These are phyloP conservation scores for Bos taurus DNA, from an alignment of 2,113 vertebrate species.

Conservation along the genomic window DNA sequence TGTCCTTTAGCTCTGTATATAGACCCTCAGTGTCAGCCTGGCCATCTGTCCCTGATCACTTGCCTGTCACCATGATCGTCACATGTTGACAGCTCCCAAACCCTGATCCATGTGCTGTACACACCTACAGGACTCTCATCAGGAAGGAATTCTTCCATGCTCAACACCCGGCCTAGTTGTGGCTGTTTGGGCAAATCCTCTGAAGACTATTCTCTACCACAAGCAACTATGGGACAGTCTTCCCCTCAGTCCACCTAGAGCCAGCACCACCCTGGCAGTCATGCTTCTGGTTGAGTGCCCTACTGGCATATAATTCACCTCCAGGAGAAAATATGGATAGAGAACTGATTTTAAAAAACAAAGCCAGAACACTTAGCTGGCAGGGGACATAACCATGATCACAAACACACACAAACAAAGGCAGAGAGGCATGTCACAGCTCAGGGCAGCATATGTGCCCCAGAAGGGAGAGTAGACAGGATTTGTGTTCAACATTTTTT, in stretches of 20 bases:
- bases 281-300: neutral
- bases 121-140: neutral
- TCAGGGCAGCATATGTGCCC: neutral
- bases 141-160: neutral
- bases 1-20: neutral
- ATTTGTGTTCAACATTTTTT: slow-evolving; percentile 12
- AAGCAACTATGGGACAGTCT: neutral
- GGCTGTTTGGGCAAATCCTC: neutral
- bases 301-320: neutral
- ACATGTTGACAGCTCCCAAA: neutral
- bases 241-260: neutral
- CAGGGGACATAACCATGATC: neutral
- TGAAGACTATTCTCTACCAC: neutral
- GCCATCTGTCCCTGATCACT: neutral
- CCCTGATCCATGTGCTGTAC: neutral
- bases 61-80: neutral
- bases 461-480: neutral
- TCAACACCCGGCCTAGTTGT: neutral
- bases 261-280: neutral
- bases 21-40: neutral
- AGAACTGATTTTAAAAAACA: neutral
- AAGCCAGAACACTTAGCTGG: neutral
- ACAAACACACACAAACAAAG: neutral
- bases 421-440: neutral
- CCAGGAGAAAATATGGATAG: neutral